These are phyloP conservation scores for Caenorhabditis parvicauda DNA, from an alignment of 2,888 invertebrate genomes.

Conservation along the genomic window DNA sequence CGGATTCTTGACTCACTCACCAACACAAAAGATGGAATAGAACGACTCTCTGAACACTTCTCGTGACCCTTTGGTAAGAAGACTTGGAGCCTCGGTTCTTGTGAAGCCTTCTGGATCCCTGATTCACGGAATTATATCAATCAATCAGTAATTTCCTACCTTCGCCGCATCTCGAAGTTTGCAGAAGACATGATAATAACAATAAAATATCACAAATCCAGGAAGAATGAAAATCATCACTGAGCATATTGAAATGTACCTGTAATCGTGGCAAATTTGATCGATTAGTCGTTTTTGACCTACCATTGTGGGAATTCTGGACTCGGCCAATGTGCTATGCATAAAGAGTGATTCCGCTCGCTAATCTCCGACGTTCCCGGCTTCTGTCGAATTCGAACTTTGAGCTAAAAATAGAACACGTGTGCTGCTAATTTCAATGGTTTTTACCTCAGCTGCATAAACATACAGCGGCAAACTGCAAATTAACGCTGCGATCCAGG, in stretches of 20 bases:
- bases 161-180: slow-evolving; percentile 53
- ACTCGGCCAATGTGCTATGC: slow-evolving; percentile 56
- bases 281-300: slow-evolving; percentile 1
- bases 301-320: slow-evolving; percentile 50
- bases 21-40: slow-evolving; percentile 60
- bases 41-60: slow-evolving; percentile 60
- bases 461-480: slow-evolving; percentile 53
- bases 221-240: slow-evolving; percentile 59
- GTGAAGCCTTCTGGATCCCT: slow-evolving; percentile 49
- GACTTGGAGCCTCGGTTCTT: slow-evolving; percentile 46
- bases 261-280: slow-evolving; percentile 16
- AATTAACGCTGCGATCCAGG: slow-evolving; percentile 52
- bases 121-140: neutral
- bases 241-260: slow-evolving; percentile 58
- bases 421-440: neutral
- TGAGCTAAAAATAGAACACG: slow-evolving; percentile 16
- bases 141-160: slow-evolving; percentile 3
- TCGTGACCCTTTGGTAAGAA: slow-evolving; percentile 59
- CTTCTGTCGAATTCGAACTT: slow-evolving; percentile 25
- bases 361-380: slow-evolving; percentile 18
- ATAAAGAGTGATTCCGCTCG: slow-evolving; percentile 43
- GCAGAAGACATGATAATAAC: slow-evolving; percentile 59
- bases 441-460: slow-evolving; percentile 46
- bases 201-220: slow-evolving; percentile 52
- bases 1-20: slow-evolving; percentile 22